A percentile compares a stretch with the other conserved stretches of the same genome.
Evolutionary conservation across 2,888 invertebrate species (phyloP).

Genomic region (Drosophila atripex): DNA sequence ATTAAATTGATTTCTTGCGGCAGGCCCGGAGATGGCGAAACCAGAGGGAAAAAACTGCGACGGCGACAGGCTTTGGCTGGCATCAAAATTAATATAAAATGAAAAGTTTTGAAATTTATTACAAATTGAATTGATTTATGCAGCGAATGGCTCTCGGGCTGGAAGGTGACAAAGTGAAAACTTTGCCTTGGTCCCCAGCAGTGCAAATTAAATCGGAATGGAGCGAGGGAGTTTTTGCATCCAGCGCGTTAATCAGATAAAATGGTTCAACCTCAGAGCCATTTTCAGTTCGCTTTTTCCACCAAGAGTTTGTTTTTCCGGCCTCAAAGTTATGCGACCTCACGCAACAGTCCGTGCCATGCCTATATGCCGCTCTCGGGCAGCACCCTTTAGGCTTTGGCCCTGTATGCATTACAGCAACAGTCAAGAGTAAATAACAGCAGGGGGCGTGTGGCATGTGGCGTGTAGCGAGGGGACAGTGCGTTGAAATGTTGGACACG

Average conservation of each 20-base stretch:
- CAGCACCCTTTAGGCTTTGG: constrained; percentile 12
- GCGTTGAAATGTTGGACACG: constrained; percentile 37
- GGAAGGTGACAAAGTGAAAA: constrained; percentile 75
- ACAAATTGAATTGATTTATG: constrained; percentile 78
- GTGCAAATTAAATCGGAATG: constrained; percentile 67
- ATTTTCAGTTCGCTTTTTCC: not conserved
- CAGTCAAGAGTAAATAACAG: constrained; percentile 52
- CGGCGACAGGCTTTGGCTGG: constrained; percentile 51
- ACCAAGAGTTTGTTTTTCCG: constrained; percentile 22
- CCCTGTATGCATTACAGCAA: constrained; percentile 20
- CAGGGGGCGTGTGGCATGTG: constrained; percentile 3
- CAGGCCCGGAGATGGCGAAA: constrained; percentile 19
- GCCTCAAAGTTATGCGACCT: constrained; percentile 63
- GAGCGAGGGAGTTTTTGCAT: constrained; percentile 35
- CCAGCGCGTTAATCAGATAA: constrained; percentile 69
- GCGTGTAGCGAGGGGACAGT: constrained; percentile 12
- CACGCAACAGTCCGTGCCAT: constrained; percentile 48
- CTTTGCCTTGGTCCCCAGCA: constrained; percentile 49
- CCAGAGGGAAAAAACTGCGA: constrained; percentile 29
- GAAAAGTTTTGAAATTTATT: constrained; percentile 78
- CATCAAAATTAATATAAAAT: constrained; percentile 79
- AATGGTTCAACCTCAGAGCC: constrained; percentile 48
- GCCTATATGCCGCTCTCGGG: constrained; percentile 18
- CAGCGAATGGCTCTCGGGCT: constrained; percentile 32
- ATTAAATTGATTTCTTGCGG: constrained; percentile 72